A percentile compares a stretch with the other conserved stretches of the same genome.
Evolutionary conservation across 2,797 vertebrate species (phyloP).

Genomic region (Emys orbicularis): DNA sequence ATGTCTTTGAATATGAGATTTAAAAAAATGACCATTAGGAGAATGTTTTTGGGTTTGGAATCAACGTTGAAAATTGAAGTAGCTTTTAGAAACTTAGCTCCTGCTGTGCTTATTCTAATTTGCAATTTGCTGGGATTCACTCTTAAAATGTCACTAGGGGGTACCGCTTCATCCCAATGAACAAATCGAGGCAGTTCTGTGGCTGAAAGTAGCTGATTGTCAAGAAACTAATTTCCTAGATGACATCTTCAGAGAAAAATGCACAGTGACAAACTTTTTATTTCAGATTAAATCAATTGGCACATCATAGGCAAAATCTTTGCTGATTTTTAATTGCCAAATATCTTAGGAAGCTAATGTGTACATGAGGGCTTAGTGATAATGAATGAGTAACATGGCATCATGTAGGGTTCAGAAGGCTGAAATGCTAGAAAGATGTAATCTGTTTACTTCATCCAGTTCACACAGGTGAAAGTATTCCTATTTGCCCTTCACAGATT

Average conservation of each 20-base stretch:
- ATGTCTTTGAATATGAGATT: neutral
- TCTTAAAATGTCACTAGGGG: slow-evolving; percentile 51
- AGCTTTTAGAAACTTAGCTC: slow-evolving; percentile 68
- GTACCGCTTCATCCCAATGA: slow-evolving; percentile 39
- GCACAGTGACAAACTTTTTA: slow-evolving; percentile 6
- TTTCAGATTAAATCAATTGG: neutral
- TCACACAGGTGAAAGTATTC: neutral
- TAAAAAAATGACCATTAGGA: slow-evolving; percentile 8
- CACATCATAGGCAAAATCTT: neutral
- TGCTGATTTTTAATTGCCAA: neutral
- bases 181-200: slow-evolving; percentile 9
- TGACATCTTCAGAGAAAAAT: slow-evolving; percentile 20
- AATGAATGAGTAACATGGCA: neutral
- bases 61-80: slow-evolving; percentile 69
- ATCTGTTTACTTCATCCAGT: neutral
- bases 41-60: slow-evolving; percentile 44
- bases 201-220: slow-evolving; percentile 53
- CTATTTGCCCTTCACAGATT: neutral
- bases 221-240: slow-evolving; percentile 28
- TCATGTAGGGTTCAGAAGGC: neutral
- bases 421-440: neutral
- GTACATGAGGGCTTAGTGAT: neutral
- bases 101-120: slow-evolving; percentile 64
- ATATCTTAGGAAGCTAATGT: neutral
- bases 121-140: slow-evolving; percentile 58